Percentiles rank a stretch among this genome's conserved stretches.
Evolutionary conservation across 2,797 vertebrate genomes (phyloP).

Genomic region (Trichosurus vulpecula): DNA sequence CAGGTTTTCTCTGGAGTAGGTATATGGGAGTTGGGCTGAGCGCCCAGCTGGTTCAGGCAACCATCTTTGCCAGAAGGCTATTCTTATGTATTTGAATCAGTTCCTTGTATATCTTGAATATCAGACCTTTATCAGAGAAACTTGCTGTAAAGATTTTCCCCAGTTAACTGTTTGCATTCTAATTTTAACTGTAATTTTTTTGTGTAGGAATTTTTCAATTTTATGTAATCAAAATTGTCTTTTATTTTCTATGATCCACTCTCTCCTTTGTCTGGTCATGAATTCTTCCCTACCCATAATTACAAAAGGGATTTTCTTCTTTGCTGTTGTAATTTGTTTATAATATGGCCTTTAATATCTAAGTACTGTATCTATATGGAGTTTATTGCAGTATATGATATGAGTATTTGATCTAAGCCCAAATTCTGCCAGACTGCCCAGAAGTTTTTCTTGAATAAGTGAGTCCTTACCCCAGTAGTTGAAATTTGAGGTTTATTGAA

Average conservation of each 20-base stretch:
- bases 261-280: neutral
- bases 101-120: neutral
- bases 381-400: neutral
- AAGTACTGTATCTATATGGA: neutral
- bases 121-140: neutral
- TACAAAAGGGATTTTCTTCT: neutral
- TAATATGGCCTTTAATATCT: neutral
- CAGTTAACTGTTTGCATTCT: neutral
- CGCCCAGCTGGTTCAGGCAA: neutral
- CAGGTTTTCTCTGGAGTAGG: neutral
- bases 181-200: neutral
- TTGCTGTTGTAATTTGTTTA: neutral
- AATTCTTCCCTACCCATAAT: neutral
- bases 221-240: neutral
- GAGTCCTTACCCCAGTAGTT: neutral
- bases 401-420: neutral
- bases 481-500: neutral
- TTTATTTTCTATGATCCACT: neutral
- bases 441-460: neutral
- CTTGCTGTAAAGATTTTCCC: neutral
- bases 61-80: neutral
- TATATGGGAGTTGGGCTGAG: neutral
- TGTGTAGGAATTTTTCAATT: neutral
- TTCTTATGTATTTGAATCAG: neutral
- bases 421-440: neutral